Conservation (phyloP, 1,140 invertebrate species). For the Leptopilina clavipes region DNA sequence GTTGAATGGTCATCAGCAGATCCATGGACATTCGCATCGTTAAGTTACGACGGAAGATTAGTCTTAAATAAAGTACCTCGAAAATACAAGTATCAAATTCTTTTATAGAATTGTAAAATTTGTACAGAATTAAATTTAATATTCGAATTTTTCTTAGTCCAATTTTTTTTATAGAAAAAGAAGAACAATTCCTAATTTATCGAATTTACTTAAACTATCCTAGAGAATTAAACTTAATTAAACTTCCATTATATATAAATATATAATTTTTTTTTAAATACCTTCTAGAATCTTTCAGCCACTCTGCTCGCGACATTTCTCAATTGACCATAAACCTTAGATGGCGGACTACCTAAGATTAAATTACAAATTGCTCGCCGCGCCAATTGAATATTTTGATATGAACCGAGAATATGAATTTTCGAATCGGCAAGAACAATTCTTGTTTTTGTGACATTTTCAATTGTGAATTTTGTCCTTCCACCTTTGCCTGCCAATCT, state of each 20-base stretch:
- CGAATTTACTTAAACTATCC: constrained; percentile 10
- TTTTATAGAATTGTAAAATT: constrained; percentile 76
- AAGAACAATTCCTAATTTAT: not conserved
- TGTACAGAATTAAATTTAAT: constrained; percentile 36
- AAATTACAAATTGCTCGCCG: constrained; percentile 97
- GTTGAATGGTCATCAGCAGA: constrained; percentile 97
- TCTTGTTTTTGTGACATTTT: constrained; percentile 99
- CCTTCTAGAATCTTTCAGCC: constrained; percentile 85
- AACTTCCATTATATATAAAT: not conserved
- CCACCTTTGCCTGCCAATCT: constrained; percentile 98
- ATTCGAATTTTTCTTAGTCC: constrained; percentile 35
- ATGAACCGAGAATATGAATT: constrained; percentile 98
- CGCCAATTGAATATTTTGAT: constrained; percentile 97
- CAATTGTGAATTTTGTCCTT: constrained; percentile 98
- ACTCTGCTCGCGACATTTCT: constrained; percentile 87
- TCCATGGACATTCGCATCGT: constrained; percentile 98
- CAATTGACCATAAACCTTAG: constrained; percentile 96
- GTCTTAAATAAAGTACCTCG: constrained; percentile 94
- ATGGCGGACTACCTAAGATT: constrained; percentile 96
- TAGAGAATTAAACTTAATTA: constrained; percentile 35
- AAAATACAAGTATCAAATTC: constrained; percentile 93
- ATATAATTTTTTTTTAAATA: not conserved
- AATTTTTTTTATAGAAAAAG: not conserved
- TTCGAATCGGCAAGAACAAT: constrained; percentile 97
- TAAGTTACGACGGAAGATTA: constrained; percentile 96